A percentile compares a stretch with the other conserved stretches of the same genome.
phyloP scores from a whole-genome alignment of 2,888 invertebrate species.

The Monoplex corrugatus region DNA sequence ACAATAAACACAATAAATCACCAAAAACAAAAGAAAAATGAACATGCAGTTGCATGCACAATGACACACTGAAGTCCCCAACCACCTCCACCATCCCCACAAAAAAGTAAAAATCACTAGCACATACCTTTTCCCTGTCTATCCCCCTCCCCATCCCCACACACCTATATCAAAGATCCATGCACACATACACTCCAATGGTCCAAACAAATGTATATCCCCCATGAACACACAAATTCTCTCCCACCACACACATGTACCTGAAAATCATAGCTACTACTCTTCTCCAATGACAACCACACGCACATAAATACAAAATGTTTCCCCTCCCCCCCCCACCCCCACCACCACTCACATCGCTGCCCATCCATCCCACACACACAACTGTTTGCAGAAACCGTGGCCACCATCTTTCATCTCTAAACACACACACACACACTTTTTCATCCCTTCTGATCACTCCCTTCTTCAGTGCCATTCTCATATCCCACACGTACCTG shows the following conservation, averaged over 20 bases:
- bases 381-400: too few relatives aligned
- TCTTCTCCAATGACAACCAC: neutral
- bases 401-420: neutral
- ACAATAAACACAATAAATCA: neutral
- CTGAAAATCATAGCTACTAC: neutral
- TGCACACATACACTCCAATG: neutral
- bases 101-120: too few relatives aligned
- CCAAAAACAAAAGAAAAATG: neutral
- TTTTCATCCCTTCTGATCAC: too few relatives aligned
- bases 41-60: neutral
- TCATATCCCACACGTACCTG: constrained; percentile 77
- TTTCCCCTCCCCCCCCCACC: neutral
- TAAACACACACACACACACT: neutral
- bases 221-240: neutral
- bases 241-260: neutral
- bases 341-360: neutral
- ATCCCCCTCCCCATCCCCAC: neutral
- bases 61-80: neutral
- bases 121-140: too few relatives aligned
- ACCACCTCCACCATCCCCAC: neutral
- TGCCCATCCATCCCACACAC: neutral
- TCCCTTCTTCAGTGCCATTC: too few relatives aligned
- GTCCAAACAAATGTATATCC: neutral
- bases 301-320: neutral
- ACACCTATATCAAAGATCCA: neutral